Conservation (phyloP, 2,113 vertebrate species). For the Pantherophis guttatus region DNA sequence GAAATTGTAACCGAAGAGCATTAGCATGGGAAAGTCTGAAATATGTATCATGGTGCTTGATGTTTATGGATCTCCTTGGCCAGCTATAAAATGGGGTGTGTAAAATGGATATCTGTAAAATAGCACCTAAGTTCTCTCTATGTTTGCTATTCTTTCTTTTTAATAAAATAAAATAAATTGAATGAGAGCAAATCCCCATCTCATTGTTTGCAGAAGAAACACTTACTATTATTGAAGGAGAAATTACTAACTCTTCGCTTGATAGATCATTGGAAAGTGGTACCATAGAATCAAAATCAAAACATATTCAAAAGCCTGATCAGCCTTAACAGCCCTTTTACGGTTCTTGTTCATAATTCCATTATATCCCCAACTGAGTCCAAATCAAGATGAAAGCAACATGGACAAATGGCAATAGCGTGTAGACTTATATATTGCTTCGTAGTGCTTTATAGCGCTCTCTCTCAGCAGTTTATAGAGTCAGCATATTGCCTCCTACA, state of each 20-base stretch:
- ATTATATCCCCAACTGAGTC: not conserved
- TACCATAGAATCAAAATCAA: not conserved
- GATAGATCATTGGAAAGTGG: not conserved
- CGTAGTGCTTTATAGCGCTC: too few relatives aligned
- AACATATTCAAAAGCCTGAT: too few relatives aligned
- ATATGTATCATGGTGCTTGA: not conserved
- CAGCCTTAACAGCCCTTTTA: too few relatives aligned
- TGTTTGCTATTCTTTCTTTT: not conserved
- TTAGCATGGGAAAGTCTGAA: not conserved
- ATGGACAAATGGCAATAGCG: not conserved
- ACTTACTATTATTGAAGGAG: not conserved
- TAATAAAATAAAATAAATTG: not conserved
- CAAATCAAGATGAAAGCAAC: not conserved
- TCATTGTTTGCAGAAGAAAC: not conserved
- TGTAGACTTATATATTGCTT: too few relatives aligned
- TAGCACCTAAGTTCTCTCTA: not conserved
- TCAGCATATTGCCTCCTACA: too few relatives aligned
- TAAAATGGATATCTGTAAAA: not conserved
- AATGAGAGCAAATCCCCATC: not conserved
- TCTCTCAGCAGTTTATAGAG: too few relatives aligned
- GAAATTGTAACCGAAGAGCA: not conserved
- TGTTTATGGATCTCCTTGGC: not conserved
- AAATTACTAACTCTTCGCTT: not conserved
- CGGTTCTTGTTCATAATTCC: too few relatives aligned
- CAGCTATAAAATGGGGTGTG: not conserved